These are phyloP conservation scores for Drosophila arawakana DNA, from an alignment of 1,140 invertebrate genomes.

Conservation along the genomic window DNA sequence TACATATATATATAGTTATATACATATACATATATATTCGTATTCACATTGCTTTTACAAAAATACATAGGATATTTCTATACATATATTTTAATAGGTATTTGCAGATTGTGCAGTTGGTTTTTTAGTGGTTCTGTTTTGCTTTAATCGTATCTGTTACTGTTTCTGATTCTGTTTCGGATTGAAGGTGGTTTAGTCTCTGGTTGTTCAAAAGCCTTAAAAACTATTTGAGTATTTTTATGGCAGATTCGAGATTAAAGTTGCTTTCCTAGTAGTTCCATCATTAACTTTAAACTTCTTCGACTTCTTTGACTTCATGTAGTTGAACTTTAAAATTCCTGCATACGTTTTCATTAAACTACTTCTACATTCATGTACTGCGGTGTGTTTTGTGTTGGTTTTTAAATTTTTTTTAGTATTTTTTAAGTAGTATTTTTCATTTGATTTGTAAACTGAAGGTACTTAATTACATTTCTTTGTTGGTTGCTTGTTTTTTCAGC, in stretches of 20 bases:
- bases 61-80: slow-evolving; percentile 58
- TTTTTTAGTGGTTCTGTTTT: neutral
- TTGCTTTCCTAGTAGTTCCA: slow-evolving; percentile 12
- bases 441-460: slow-evolving; percentile 76
- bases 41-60: slow-evolving; percentile 53
- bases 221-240: slow-evolving; percentile 31
- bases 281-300: neutral
- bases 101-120: neutral
- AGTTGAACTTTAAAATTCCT: slow-evolving; percentile 68
- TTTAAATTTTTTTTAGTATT: neutral
- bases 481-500: neutral
- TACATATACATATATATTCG: slow-evolving; percentile 6
- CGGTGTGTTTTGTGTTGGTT: slow-evolving; percentile 3
- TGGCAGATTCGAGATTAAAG: slow-evolving; percentile 75
- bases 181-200: neutral
- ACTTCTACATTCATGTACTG: neutral
- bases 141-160: too few species aligned
- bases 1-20: neutral
- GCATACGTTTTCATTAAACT: slow-evolving; percentile 49
- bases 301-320: neutral
- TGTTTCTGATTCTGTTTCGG: slow-evolving; percentile 8
- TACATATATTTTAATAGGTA: neutral
- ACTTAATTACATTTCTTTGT: slow-evolving; percentile 57
- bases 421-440: slow-evolving; percentile 24
- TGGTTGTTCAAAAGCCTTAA: slow-evolving; percentile 5